Base-by-base conservation (phyloP, 2,888 invertebrate genomes). In the Plebejus anna region DNA sequence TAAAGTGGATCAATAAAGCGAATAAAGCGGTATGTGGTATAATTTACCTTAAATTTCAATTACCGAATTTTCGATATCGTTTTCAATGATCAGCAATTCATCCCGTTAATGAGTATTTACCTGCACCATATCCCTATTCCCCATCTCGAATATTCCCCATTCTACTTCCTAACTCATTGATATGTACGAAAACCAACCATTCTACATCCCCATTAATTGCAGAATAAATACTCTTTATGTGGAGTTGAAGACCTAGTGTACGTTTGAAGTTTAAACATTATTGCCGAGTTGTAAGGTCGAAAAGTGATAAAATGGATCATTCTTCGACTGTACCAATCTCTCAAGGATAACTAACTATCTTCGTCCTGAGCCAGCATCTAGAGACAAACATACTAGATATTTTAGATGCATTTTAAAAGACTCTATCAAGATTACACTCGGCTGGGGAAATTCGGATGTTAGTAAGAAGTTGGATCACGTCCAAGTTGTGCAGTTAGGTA, bases 101-200 rank as follows among this genome's bases (percentile, higher is more conserved):
- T 47, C 47, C 72, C 42, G 42, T 47, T 72, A 72, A 72, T 72
- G 72, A 72, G 72, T 72, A 72, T 72, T 72, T 72, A 47, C 72
- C 72, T 4, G 22, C 42, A 9, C n/a, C 72, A 42, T 72, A 42
- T 42, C 47, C 72, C 47, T 38, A 72, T 51, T 22, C 42, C 42
- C n/a, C 38, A 28, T 61, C 61, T 61, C 32, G 32, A 4, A 66
- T 61, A 61, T 11, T 61, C 36, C 66, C 36, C 66, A 32, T 16
- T 59, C 59, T n/a, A 59, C 59, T 22, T 22, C 22, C 59, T 7
- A 59, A 55, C 55, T 55, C 55, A 55, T 55, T 55, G 55, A 55
- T 55, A 55, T 55, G 55, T 16, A 55, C 55, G 55, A 55, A 55
- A 55, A 55, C 55, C 59, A 66, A 55, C 55, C 59, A 66, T 66